Evolutionary conservation across 1,140 invertebrate species (phyloP), one percentile per base, ranked within the genome.

Genomic region (Trichomalopsis sarcophagae): DNA sequence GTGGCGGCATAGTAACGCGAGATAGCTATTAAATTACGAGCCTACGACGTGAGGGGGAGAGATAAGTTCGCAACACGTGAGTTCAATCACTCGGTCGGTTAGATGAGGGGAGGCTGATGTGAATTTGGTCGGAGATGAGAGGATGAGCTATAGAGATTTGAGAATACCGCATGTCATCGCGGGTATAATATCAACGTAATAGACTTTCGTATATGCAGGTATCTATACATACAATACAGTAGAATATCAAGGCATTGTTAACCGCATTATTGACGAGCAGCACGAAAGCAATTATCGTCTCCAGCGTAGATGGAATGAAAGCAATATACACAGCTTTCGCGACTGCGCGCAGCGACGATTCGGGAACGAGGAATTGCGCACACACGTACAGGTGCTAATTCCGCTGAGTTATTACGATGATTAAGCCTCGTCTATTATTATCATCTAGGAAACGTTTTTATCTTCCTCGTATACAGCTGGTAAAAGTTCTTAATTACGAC

Each of bases 21-120:
- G 82, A 86, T 84, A 86, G 68, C 73, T 62, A 66, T 86, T 68
- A 84, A 68, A 80, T 79, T 79, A 79, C 77, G 55, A 21, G 55
- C 11, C 17, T 17, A 62, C 55, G 21, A 14, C 0, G 21, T 0
- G 55, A n/a, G 21, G 17, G 55, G 44, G 7, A 14, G 36, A 80
- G 78, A 80, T 80, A 80, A 80, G 78, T n/a, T 55, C 33, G 21
- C 6, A 62, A 21, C 55, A 62, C 55, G 55, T 62, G 55, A 62
- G 55, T 62, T 62, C 55, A 21, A n/a, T 21, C 55, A 17, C 17
- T 62, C 55, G 21, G 4, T 40, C 36, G 36, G 36, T 40, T 27
- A 27, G 27, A 9, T 6, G 55, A 5, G 17, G 55, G 55, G 55
- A 62, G 55, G 2, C 2, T 21, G 17, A 62, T 7, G 5, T n/a